Conservation (phyloP, 2,888 invertebrate species). For the Ellobium chinense region DNA sequence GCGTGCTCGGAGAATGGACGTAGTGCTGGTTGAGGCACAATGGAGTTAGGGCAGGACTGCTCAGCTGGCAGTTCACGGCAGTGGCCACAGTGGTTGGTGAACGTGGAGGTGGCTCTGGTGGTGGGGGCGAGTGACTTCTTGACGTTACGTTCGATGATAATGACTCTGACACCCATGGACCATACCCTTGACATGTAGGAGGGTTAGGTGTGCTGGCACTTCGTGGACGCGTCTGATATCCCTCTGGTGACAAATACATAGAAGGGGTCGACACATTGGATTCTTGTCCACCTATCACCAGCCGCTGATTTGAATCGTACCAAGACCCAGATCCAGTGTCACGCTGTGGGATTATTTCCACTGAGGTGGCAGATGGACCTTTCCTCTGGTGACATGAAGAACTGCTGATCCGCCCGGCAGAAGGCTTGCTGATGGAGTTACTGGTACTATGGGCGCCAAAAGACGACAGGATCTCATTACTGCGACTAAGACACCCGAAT, state of each 20-base stretch:
- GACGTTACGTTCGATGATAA: not conserved
- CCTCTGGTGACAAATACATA: not conserved
- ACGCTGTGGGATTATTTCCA: too few species aligned
- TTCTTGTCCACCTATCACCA: not conserved
- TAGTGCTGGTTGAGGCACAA: constrained; percentile 6
- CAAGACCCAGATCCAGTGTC: not conserved
- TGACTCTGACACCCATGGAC: not conserved
- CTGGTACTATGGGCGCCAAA: too few species aligned
- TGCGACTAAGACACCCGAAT: not conserved
- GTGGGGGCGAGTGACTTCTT: too few species aligned
- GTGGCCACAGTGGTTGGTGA: not conserved
- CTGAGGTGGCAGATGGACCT: too few species aligned
- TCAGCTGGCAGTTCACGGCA: not conserved
- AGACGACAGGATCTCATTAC: not conserved
- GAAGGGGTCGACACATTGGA: not conserved
- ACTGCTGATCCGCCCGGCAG: too few species aligned
- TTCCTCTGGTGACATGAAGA: too few species aligned
- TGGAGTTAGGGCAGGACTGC: not conserved
- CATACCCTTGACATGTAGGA: not conserved
- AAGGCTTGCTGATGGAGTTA: too few species aligned
- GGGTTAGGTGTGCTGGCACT: constrained; percentile 13
- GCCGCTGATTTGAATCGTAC: not conserved
- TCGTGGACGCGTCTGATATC: not conserved
- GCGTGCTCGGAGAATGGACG: too few species aligned
- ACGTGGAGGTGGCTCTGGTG: not conserved